Evolutionary conservation across 1,140 invertebrate species (phyloP).

Genomic region (Uloborus diversus): DNA sequence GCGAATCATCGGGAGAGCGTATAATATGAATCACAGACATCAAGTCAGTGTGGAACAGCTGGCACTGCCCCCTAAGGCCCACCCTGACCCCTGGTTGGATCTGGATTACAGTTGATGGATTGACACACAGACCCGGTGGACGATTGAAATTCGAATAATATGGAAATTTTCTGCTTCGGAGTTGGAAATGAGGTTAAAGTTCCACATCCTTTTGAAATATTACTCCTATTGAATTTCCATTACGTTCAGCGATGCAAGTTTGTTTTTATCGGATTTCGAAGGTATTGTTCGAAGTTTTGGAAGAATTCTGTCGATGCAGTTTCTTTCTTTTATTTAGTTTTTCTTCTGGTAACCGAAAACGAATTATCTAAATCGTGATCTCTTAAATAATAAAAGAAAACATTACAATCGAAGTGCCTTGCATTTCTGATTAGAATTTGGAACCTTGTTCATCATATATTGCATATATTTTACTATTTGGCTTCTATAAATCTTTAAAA

Average conservation of each 20-base stretch:
- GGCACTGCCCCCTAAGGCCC: neutral
- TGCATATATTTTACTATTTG: neutral
- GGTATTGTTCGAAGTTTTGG: constrained; percentile 11
- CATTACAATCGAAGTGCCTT: neutral
- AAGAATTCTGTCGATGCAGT: too few species aligned
- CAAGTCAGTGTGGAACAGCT: neutral
- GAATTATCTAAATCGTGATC: constrained; percentile 10
- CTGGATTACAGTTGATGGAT: constrained; percentile 49
- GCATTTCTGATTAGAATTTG: constrained; percentile 34
- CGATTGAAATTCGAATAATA: constrained; percentile 56
- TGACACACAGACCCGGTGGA: constrained; percentile 12
- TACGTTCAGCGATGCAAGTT: constrained; percentile 23
- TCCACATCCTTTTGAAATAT: constrained; percentile 48
- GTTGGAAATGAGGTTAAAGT: constrained; percentile 50
- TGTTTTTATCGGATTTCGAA: constrained; percentile 53
- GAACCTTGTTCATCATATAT: constrained; percentile 12
- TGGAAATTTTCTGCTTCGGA: constrained; percentile 45
- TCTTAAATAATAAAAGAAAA: constrained; percentile 45
- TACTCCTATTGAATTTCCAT: constrained; percentile 52
- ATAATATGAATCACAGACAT: constrained; percentile 24
- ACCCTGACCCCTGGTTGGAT: constrained; percentile 42
- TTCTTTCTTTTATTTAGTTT: neutral
- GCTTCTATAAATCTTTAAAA: too few species aligned
- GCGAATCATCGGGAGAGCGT: neutral
- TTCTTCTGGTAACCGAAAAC: neutral